phyloP scores from a whole-genome alignment of 2,113 vertebrate species.

The Lathamus discolor region DNA sequence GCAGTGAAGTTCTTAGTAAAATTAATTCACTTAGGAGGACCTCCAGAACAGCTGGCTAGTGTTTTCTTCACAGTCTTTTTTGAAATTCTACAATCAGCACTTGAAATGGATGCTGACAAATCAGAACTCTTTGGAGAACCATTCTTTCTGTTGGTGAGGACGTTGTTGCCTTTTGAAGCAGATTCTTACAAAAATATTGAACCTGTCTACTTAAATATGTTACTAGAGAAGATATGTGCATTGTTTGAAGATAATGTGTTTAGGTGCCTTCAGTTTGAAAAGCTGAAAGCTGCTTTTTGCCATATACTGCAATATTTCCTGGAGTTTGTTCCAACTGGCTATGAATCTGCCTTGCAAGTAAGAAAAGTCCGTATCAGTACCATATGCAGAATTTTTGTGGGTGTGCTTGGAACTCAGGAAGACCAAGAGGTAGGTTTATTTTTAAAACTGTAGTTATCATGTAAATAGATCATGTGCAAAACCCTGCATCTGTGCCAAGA shows the following conservation, averaged over 20 bases:
- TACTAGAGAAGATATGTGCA: constrained; percentile 83
- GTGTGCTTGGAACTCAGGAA: constrained; percentile 79
- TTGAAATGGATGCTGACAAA: constrained; percentile 66
- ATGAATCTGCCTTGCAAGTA: constrained; percentile 80
- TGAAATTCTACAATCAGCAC: constrained; percentile 76
- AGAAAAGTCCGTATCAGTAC: constrained; percentile 76
- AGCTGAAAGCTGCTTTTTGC: constrained; percentile 83
- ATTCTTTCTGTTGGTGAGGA: constrained; percentile 79
- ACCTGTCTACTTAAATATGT: constrained; percentile 84
- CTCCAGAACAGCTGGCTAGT: constrained; percentile 80
- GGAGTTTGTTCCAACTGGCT: constrained; percentile 80
- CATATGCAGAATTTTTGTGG: constrained; percentile 80
- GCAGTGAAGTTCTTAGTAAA: constrained; percentile 79
- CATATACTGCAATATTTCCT: constrained; percentile 85
- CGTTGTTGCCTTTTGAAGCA: constrained; percentile 77
- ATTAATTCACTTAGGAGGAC: constrained; percentile 82
- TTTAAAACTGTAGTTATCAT: neutral
- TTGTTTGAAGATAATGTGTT: constrained; percentile 78
- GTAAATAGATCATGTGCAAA: neutral
- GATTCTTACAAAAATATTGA: constrained; percentile 77
- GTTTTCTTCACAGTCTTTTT: constrained; percentile 85
- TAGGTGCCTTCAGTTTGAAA: constrained; percentile 67
- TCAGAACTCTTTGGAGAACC: constrained; percentile 76
- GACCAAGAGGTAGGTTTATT: constrained; percentile 79
- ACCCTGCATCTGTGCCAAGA: neutral